Base-by-base conservation (phyloP, 2,113 vertebrate species). In the Semicossyphus pulcher region DNA sequence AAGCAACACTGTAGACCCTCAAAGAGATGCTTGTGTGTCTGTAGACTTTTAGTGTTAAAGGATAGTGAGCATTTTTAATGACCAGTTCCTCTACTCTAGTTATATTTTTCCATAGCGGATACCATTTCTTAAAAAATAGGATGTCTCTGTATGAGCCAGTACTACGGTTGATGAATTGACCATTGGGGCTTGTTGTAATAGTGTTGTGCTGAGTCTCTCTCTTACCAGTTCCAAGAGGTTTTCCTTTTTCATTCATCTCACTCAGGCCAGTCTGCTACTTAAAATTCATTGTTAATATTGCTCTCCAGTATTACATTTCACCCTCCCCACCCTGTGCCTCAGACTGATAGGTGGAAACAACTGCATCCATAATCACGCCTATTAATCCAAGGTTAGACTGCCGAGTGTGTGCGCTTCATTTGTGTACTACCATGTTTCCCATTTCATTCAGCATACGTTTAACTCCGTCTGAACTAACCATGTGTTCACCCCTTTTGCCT, bases 261-360 rank as follows among this genome's bases (percentile, higher is more conserved):
- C 56, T 51, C 53, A 64, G 42, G 60, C 73, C 59, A 70, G 45
- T 72, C 32, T 4, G 23, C 62, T 62, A 58, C 81, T 84, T 78
- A 72, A 81, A 72, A 86, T 88, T 67, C 74, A 75, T 32, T 11
- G 69, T 77, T 81, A 72, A 81, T 85, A 71, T 63, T 51, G n/a
- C 65, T 64, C 28, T 69, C 58, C 36, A 59, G 58, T 69, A 41
- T 82, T 59, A 75, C 28, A 51, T 80, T 87, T 86, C 68, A 80
- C 63, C 61, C 64, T 67, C 62, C 54, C n/a, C 42, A 60, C 69
- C 48, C 31, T 10, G n/a, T 18, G 45, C 42, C 26, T 78, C 37
- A 72, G 65, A 78, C 28, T 85, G 83, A 88, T 75, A 69, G 81
- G 73, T 83, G 81, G 76, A 75, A 84, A 84, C 77, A 81, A 86